Conservation (phyloP, 2,888 invertebrate species). For the Drosophila pseudotalamancana region DNA sequence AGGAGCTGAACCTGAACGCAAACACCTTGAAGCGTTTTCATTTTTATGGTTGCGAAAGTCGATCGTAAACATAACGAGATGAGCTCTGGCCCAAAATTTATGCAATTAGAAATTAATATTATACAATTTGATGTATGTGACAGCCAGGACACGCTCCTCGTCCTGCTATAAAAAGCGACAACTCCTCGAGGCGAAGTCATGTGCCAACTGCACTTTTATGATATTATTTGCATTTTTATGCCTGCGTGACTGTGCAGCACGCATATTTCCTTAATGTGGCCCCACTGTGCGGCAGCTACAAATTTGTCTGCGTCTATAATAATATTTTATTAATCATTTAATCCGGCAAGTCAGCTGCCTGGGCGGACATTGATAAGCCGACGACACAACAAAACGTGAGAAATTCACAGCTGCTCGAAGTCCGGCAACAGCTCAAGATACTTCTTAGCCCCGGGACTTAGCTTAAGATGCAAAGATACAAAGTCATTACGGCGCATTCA, state of each 20-base stretch:
- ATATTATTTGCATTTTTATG: constrained; percentile 63
- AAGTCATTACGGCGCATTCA: constrained; percentile 72
- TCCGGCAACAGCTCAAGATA: neutral
- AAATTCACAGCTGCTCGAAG: constrained; percentile 55
- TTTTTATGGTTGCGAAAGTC: constrained; percentile 62
- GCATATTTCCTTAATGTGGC: constrained; percentile 43
- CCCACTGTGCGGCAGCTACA: constrained; percentile 20
- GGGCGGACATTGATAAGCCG: constrained; percentile 43
- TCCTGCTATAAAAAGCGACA: constrained; percentile 52
- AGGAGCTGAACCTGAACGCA: constrained; percentile 21
- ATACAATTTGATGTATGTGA: constrained; percentile 72
- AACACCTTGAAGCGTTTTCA: constrained; percentile 73
- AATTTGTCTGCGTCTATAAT: constrained; percentile 53
- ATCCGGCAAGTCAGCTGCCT: constrained; percentile 32
- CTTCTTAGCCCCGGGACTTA: constrained; percentile 25
- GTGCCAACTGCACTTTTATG: constrained; percentile 77
- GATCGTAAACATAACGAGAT: constrained; percentile 61
- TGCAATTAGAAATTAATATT: constrained; percentile 83
- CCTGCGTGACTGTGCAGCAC: constrained; percentile 40
- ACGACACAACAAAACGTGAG: constrained; percentile 47
- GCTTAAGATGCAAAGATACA: constrained; percentile 69
- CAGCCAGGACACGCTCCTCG: constrained; percentile 56
- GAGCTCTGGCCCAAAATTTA: constrained; percentile 70
- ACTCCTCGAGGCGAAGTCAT: constrained; percentile 23
- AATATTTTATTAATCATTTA: constrained; percentile 74